phyloP scores from a whole-genome alignment of 2,113 vertebrate genomes.

The Phrynocephalus versicolor region DNA sequence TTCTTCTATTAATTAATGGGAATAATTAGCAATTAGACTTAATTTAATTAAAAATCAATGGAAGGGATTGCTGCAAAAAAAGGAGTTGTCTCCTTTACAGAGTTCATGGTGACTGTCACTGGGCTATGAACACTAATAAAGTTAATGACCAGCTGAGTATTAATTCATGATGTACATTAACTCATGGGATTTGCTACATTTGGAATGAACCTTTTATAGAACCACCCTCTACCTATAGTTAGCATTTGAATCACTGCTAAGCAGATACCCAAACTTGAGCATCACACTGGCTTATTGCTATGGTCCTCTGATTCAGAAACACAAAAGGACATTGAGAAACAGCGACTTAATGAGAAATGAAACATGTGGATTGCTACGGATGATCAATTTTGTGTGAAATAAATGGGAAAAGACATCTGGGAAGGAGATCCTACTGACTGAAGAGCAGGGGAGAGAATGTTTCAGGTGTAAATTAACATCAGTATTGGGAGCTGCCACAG shows the following conservation, averaged over 20 bases:
- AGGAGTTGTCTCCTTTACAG: not conserved
- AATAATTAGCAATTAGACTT: not conserved
- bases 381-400: too few relatives aligned
- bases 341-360: too few relatives aligned
- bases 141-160: not conserved
- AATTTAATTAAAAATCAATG: not conserved
- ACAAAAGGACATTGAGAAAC: too few relatives aligned
- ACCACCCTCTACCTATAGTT: not conserved
- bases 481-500: too few relatives aligned
- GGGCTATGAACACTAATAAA: not conserved
- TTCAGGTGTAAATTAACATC: too few relatives aligned
- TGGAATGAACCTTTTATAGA: not conserved
- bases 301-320: too few relatives aligned
- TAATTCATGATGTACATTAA: not conserved
- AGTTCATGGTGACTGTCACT: not conserved
- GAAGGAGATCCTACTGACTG: too few relatives aligned
- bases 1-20: not conserved
- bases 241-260: not conserved
- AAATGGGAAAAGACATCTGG: too few relatives aligned
- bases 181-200: not conserved
- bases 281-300: not conserved
- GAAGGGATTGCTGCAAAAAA: not conserved
- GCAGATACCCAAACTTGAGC: not conserved
- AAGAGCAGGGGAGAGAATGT: too few relatives aligned
- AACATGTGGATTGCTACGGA: too few relatives aligned